Percentiles rank a stretch among this genome's conserved stretches.
Conservation (phyloP, 1,140 invertebrate genomes). For the Achatina immaculata region DNA sequence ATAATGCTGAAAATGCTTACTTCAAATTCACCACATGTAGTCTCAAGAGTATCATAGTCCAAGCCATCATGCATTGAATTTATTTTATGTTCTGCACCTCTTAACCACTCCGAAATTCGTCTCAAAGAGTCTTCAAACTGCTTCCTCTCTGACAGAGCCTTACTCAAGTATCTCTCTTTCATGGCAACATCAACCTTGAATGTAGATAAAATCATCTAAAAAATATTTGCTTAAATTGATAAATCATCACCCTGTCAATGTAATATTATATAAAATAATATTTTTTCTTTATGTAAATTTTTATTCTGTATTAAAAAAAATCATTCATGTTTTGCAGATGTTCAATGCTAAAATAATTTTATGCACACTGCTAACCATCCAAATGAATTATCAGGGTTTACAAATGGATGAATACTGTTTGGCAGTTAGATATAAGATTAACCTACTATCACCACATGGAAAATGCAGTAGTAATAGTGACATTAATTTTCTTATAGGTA, state of each 20-base stretch:
- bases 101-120: constrained; percentile 85
- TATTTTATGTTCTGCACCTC: constrained; percentile 84
- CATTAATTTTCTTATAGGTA: too few relatives aligned
- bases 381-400: too few relatives aligned
- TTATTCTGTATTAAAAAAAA: neutral
- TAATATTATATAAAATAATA: neutral
- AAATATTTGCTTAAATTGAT: neutral
- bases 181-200: constrained; percentile 74
- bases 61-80: constrained; percentile 82
- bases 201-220: neutral
- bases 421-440: too few relatives aligned
- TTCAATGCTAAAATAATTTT: too few relatives aligned
- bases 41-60: constrained; percentile 86
- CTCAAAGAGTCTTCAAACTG: constrained; percentile 75
- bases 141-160: constrained; percentile 73
- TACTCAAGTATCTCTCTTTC: constrained; percentile 83
- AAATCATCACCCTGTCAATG: neutral
- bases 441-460: too few relatives aligned
- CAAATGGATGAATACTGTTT: too few relatives aligned
- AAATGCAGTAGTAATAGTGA: too few relatives aligned
- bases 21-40: constrained; percentile 88
- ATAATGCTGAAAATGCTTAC: constrained; percentile 63
- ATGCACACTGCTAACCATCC: too few relatives aligned
- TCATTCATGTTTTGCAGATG: neutral
- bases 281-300: neutral